Base-by-base conservation (phyloP, 53 echinoderm and acorn worm genomes). In the Arbacia lixula region DNA sequence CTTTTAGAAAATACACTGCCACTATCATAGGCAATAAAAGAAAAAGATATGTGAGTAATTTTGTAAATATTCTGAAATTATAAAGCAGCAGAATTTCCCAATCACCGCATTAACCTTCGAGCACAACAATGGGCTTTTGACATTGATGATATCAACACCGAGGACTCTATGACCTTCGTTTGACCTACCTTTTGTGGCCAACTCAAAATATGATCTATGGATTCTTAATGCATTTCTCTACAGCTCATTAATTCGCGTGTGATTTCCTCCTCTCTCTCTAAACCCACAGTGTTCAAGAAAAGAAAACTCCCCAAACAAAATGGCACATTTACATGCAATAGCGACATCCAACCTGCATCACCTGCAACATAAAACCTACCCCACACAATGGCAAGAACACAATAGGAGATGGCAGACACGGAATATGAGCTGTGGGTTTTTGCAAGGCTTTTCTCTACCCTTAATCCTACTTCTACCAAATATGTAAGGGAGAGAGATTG, bases 211-310 rank as follows among this genome's bases (percentile, higher is more conserved):
- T 60, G 25, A 78, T 78, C 79, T 78, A 78, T 78, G 61, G 79
- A 3, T 35, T 2, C 39, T 78, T 78, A 78, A 78, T 78, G 79
- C 79, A 38, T 78, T 78, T 78, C 60, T 14, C 3, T 43, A 78
- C 79, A 78, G 79, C 79, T 60, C 79, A 78, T 78, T 78, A 60
- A 78, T 26, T 78, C 60, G 79, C 79, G 79, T 78, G 79, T 78
- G 79, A 78, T 78, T 60, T 27, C 0, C 25, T 60, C 39, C 36
- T 57, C 60, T 24, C 79, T 43, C 36, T 57, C 60, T 60, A 78
- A 78, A 78, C 17, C 25, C 79, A 78, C 79, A 78, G 60, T 40
- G 75, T 75, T 75, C 36, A 54, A 75, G 75, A 75, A 66, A 60
- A 78, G 79, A 78, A 58, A 60, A 54, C 0, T 36, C 53, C 21